Conservation (phyloP, 2,888 invertebrate genomes). For the Dolichopus griseipennis region DNA sequence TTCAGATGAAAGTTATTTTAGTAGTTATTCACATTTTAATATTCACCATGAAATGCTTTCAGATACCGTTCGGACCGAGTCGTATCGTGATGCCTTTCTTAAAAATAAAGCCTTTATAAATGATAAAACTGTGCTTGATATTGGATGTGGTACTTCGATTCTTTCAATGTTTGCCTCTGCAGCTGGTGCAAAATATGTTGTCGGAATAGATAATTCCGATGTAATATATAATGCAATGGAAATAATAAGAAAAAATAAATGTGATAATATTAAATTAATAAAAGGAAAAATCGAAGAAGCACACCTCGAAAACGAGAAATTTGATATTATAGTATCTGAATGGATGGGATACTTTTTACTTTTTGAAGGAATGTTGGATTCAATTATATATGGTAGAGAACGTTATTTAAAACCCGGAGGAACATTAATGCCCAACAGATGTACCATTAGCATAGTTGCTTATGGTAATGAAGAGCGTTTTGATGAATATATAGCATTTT, state of each 20-base stretch:
- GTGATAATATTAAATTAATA: slow-evolving; percentile 60
- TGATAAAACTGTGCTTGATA: slow-evolving; percentile 76
- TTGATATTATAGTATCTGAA: slow-evolving; percentile 90
- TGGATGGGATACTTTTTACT: slow-evolving; percentile 99
- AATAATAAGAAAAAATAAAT: slow-evolving; percentile 56
- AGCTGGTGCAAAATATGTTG: slow-evolving; percentile 83
- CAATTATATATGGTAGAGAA: slow-evolving; percentile 81
- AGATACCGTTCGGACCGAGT: slow-evolving; percentile 74
- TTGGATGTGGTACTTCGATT: slow-evolving; percentile 97
- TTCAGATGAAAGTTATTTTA: slow-evolving; percentile 68
- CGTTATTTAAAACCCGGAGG: slow-evolving; percentile 69
- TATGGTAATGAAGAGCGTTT: slow-evolving; percentile 68
- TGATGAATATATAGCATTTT: slow-evolving; percentile 66
- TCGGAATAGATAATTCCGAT: slow-evolving; percentile 92
- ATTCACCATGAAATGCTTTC: slow-evolving; percentile 94
- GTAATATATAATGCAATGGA: slow-evolving; percentile 93
- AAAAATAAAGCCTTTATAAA: slow-evolving; percentile 60
- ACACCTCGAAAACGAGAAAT: slow-evolving; percentile 59
- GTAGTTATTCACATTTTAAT: slow-evolving; percentile 79
- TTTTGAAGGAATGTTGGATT: slow-evolving; percentile 95
- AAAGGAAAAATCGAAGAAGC: slow-evolving; percentile 84
- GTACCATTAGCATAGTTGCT: slow-evolving; percentile 72
- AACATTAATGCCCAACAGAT: slow-evolving; percentile 71
- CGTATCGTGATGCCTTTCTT: slow-evolving; percentile 75
- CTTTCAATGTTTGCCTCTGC: slow-evolving; percentile 96